These are phyloP conservation scores for Porites lobata DNA, from an alignment of 92 coral and sea anemone genomes.

Conservation along the genomic window DNA sequence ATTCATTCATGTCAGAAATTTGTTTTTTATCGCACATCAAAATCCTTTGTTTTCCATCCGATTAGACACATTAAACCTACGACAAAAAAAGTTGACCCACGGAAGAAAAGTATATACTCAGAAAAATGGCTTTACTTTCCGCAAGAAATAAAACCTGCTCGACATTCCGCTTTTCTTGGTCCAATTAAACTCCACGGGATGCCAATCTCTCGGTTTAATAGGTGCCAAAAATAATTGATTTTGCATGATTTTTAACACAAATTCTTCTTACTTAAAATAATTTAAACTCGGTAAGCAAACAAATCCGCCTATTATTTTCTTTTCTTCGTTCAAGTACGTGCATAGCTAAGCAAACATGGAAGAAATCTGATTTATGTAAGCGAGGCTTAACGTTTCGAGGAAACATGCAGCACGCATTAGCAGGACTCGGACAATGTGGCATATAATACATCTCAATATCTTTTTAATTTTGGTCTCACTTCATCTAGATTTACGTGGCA, in stretches of 20 bases:
- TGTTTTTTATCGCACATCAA: not conserved
- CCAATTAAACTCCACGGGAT: not conserved
- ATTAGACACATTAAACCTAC: not conserved
- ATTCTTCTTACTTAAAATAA: conserved; percentile 9
- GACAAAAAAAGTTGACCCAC: not conserved
- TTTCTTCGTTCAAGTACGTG: conserved; percentile 7
- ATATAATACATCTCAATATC: not conserved
- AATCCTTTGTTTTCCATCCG: not conserved
- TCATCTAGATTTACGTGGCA: not conserved
- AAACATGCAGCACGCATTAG: not conserved
- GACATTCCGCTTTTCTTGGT: not conserved
- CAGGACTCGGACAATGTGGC: not conserved
- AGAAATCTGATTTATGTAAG: conserved; percentile 11
- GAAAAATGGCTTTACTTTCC: not conserved
- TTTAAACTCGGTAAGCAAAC: conserved; percentile 34
- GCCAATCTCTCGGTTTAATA: not conserved
- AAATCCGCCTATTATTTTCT: conserved; percentile 12
- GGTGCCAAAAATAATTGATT: conserved; percentile 15
- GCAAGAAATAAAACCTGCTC: not conserved
- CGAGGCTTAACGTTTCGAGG: not conserved
- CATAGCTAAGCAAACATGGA: conserved; percentile 10
- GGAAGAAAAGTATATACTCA: not conserved
- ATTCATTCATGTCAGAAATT: conserved; percentile 9
- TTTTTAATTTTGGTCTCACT: not conserved
- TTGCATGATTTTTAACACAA: conserved; percentile 30